Base-by-base conservation (phyloP, 2,888 invertebrate species). In the Cacoxenus indagator region DNA sequence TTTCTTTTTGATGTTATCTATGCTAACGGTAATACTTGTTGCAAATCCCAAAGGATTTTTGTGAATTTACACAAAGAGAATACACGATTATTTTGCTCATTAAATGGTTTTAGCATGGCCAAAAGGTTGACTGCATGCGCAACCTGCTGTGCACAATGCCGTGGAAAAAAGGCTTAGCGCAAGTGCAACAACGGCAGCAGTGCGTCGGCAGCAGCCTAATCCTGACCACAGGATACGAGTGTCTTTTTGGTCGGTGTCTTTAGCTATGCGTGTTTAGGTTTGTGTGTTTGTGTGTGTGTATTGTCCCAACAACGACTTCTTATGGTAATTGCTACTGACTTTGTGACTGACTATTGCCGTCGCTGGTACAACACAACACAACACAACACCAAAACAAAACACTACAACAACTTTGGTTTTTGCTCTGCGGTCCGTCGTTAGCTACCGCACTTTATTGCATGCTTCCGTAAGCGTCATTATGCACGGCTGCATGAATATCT, bases 261-360 rank as follows among this genome's bases (percentile, higher is more conserved):
- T 14, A 9, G 24, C 6, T 14, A 11, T 26, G 55, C 26, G 26
- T 26, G 11, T 1, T 11, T 43, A 43, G 2, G n/a, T 43, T 55
- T 55, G 17, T 31, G 19, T 17, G 8, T 59, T 17, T 59, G 31
- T 64, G 57, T 46, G 29, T 62, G 75, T 70, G n/a, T 17, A 22
- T 51, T 22, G 48, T 68, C 68, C 72, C n/a, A n/a, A n/a, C n/a
- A 70, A 48, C 9, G 61, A 73, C 70, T 81, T 82, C n/a, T 61
- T 73, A 71, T 69, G 65, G 76, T 81, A 83, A 81, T 81, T 81
- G 81, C 73, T 75, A 79, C 68, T 81, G 81, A 81, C 81, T 81
- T 81, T 72, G 69, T 84, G 84, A 81, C 84, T 84, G 72, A 31
- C 64, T 67, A 27, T 64, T n/a, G n/a, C n/a, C n/a, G n/a, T n/a